Percentiles rank a stretch among this genome's conserved stretches.
phyloP scores from a whole-genome alignment of 92 coral and sea anemone genomes.

The Phenganax stokvisi region DNA sequence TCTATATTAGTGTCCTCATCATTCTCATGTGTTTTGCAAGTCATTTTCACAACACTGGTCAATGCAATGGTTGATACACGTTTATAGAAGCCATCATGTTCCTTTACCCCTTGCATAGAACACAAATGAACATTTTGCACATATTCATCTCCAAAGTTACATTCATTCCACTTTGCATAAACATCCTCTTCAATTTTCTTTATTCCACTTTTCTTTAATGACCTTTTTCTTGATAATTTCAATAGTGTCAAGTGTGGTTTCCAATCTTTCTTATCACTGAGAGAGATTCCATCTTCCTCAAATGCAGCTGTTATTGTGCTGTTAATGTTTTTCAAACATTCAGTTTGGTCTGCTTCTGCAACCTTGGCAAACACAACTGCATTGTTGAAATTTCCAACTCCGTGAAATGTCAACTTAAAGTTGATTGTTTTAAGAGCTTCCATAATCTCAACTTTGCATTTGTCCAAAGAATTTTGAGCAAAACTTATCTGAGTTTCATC shows the following conservation, averaged over 20 bases:
- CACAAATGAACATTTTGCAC: conserved; percentile 63
- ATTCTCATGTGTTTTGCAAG: not conserved
- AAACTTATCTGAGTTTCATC: conserved; percentile 49
- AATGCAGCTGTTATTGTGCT: conserved; percentile 48
- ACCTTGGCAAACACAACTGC: conserved; percentile 75
- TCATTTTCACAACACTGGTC: not conserved
- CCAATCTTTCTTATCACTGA: conserved; percentile 62
- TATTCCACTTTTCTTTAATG: conserved; percentile 57
- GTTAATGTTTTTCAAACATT: conserved; percentile 49
- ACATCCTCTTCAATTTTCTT: conserved; percentile 65
- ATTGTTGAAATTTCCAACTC: conserved; percentile 76
- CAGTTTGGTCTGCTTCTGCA: conserved; percentile 49
- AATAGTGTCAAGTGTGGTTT: conserved; percentile 83
- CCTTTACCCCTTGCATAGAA: conserved; percentile 65
- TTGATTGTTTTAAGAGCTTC: conserved; percentile 33
- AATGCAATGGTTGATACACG: conserved; percentile 54
- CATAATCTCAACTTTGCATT: conserved; percentile 47
- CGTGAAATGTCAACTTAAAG: conserved; percentile 55
- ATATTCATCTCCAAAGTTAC: conserved; percentile 63
- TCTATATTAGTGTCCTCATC: not conserved
- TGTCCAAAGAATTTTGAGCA: conserved; percentile 59
- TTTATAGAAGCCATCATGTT: conserved; percentile 82
- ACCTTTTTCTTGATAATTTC: conserved; percentile 70
- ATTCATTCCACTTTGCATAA: conserved; percentile 56
- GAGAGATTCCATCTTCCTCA: conserved; percentile 54